Conservation (phyloP, 2,113 vertebrate species). For the Cnemophilus loriae region DNA sequence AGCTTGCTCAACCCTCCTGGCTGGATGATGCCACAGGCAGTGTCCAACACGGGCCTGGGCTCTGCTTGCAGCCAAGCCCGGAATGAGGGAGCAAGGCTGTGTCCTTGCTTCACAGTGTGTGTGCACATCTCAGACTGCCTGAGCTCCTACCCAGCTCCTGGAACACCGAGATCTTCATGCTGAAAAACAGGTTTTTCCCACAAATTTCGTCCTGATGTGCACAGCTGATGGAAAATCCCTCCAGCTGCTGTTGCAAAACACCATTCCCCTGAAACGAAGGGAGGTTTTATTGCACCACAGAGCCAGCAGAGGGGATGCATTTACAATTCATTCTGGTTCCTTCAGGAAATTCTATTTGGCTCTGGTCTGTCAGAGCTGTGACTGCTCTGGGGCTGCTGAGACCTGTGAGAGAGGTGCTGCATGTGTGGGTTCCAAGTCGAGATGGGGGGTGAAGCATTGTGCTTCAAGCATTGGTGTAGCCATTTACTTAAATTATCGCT, state of each 20-base stretch:
- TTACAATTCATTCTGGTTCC: neutral
- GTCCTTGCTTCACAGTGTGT: rapidly evolving
- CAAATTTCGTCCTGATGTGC: neutral
- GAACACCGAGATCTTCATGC: rapidly evolving
- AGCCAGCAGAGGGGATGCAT: neutral
- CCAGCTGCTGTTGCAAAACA: neutral
- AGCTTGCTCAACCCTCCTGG: neutral
- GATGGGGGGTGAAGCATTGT: neutral
- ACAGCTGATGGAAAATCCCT: neutral
- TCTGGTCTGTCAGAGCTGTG: neutral
- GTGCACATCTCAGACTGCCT: rapidly evolving
- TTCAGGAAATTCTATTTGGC: neutral
- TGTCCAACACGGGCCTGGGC: rapidly evolving
- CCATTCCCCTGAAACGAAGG: neutral
- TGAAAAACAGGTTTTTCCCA: neutral
- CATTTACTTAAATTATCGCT: neutral
- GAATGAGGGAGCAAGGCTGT: rapidly evolving
- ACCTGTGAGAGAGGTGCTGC: neutral
- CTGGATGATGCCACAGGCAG: rapidly evolving
- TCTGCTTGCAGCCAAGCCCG: rapidly evolving
- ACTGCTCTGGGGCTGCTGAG: neutral
- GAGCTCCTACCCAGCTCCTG: neutral
- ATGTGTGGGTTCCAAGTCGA: neutral
- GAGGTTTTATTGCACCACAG: neutral
- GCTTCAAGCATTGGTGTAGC: neutral